Percentiles rank a stretch among this genome's conserved stretches.
Conservation (phyloP, 2,888 invertebrate genomes). For the Ischnus inquisitorius region DNA sequence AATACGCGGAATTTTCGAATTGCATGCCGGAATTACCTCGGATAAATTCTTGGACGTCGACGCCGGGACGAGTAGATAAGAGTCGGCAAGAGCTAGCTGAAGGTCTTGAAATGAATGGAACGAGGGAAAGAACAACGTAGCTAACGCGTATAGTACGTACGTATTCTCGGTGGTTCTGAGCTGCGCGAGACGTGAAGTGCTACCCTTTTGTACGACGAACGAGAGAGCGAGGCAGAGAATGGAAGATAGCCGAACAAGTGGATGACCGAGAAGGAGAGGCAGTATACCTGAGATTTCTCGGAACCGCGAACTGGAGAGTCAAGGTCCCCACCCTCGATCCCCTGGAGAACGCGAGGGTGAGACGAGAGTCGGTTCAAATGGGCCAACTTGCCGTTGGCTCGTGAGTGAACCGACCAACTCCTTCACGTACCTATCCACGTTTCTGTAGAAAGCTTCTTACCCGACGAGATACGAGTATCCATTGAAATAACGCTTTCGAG, state of each 20-base stretch:
- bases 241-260: slow-evolving; percentile 32
- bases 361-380: slow-evolving; percentile 48
- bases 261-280: slow-evolving; percentile 29
- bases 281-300: slow-evolving; percentile 55
- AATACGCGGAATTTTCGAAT: slow-evolving; percentile 49
- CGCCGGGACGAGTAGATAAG: slow-evolving; percentile 33
- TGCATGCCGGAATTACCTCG: slow-evolving; percentile 48
- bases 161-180: slow-evolving; percentile 27
- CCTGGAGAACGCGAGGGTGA: slow-evolving; percentile 31
- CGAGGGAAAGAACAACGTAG: slow-evolving; percentile 39
- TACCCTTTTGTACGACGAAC: slow-evolving; percentile 31
- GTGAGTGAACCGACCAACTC: slow-evolving; percentile 34
- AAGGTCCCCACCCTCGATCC: slow-evolving; percentile 46
- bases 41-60: slow-evolving; percentile 51
- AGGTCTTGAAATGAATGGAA: slow-evolving; percentile 47
- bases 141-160: slow-evolving; percentile 28
- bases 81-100: slow-evolving; percentile 1
- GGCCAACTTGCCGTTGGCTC: slow-evolving; percentile 55
- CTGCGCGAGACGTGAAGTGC: slow-evolving; percentile 53
- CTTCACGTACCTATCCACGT: slow-evolving; percentile 37
- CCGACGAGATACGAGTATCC: slow-evolving; percentile 65
- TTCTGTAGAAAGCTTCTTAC: slow-evolving; percentile 59
- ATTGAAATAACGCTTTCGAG: slow-evolving; percentile 73
- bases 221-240: slow-evolving; percentile 51
- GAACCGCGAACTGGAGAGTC: slow-evolving; percentile 45